Conservation (phyloP, 2,797 vertebrate species). For the Hoplostethus atlanticus region DNA sequence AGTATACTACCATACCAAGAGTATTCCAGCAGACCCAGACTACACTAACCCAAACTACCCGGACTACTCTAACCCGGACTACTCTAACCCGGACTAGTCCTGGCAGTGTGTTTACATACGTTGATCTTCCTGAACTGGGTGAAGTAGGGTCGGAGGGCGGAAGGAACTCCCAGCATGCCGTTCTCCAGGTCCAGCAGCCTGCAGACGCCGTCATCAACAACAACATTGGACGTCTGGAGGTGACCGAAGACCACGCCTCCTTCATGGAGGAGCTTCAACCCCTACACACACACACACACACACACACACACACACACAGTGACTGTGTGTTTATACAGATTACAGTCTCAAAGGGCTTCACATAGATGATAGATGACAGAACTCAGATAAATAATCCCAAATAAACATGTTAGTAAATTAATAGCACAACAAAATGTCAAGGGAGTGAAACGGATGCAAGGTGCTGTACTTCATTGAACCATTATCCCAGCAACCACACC, state of each 20-base stretch:
- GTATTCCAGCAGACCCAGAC: not conserved
- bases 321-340: too few relatives aligned
- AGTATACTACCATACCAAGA: too few relatives aligned
- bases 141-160: slow-evolving; percentile 89
- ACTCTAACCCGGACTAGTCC: too few relatives aligned
- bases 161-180: slow-evolving; percentile 92
- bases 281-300: slow-evolving; percentile 74
- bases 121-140: slow-evolving; percentile 95
- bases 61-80: too few relatives aligned
- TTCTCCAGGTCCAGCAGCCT: slow-evolving; percentile 94
- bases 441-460: too few relatives aligned
- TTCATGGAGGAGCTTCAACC: slow-evolving; percentile 93
- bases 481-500: too few relatives aligned
- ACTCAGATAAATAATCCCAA: too few relatives aligned
- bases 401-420: too few relatives aligned
- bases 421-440: too few relatives aligned
- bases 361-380: too few relatives aligned
- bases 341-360: too few relatives aligned
- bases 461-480: too few relatives aligned
- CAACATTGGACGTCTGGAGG: slow-evolving; percentile 92
- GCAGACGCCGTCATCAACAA: slow-evolving; percentile 92
- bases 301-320: not conserved
- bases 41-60: not conserved
- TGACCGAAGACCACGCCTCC: slow-evolving; percentile 93
- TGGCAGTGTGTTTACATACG: slow-evolving; percentile 78